These are phyloP conservation scores for Cercocebus atys DNA, from an alignment of 2,113 vertebrate species.

Conservation along the genomic window DNA sequence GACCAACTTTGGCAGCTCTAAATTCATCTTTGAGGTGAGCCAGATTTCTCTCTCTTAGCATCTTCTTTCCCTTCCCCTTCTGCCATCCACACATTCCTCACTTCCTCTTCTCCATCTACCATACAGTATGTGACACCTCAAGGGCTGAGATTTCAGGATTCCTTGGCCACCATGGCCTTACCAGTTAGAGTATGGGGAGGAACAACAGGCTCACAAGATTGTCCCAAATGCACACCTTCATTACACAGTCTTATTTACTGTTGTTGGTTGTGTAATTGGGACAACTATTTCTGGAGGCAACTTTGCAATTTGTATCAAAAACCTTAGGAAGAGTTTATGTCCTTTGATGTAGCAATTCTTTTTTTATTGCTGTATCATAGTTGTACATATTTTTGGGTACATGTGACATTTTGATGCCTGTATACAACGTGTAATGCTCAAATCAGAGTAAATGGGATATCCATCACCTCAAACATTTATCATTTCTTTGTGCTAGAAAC, in stretches of 20 bases:
- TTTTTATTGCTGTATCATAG: background rate
- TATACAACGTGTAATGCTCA: background rate
- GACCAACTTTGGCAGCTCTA: slow-evolving; percentile 98
- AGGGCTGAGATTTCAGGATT: background rate
- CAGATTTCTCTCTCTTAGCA: background rate
- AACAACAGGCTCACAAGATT: background rate
- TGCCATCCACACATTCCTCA: background rate
- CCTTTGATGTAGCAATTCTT: background rate
- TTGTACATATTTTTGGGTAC: background rate
- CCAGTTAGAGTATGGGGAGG: background rate
- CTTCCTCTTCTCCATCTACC: background rate
- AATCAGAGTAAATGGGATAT: background rate
- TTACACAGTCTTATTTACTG: background rate
- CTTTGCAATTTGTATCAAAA: background rate
- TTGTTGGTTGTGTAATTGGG: background rate
- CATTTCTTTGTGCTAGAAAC: background rate
- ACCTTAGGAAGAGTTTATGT: slow-evolving; percentile 31
- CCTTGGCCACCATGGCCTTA: background rate
- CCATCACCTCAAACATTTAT: background rate
- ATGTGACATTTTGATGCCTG: background rate
- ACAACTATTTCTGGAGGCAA: background rate
- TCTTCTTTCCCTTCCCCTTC: background rate
- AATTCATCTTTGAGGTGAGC: slow-evolving; percentile 98
- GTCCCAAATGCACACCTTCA: background rate
- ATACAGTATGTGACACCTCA: background rate